Evolutionary conservation across 2,888 invertebrate species (phyloP), one percentile per base, ranked within the genome.

Genomic region (Patella ulyssiponensis): DNA sequence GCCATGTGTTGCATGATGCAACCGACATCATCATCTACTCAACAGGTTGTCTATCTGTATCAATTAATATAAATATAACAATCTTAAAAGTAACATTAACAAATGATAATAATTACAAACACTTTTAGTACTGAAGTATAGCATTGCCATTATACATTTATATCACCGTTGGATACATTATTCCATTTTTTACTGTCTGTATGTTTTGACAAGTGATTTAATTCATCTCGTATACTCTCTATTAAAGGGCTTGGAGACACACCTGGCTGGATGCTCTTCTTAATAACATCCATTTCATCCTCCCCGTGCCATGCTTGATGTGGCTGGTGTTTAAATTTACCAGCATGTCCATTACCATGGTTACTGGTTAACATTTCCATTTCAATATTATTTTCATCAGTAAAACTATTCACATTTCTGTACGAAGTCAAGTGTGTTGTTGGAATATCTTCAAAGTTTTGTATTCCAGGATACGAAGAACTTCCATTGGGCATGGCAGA

Each of bases 201-300:
- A 11, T 20, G 3, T 33, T 58, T 56, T 9, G 77, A 74, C 14
- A 74, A 58, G 71, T 74, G 71, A 53, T 79, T 77, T 56, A 82
- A 71, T 69, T 82, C 82, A 69, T 81, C 74, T 44, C 81, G 70
- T 9, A 82, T 80, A 54, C 80, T 77, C 14, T 76, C 75, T 15
- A 82, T 78, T 14, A 80, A 77, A 12, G 77, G 76, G 12, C 71
- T 76, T 14, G 82, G 79, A 3, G 79, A 71, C 17, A 71, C 70
- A 12, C 77, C 80, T 44, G 77, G 27, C 20, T 79, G 71, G 54
- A 81, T 73, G 33, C 70, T 76, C 23, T 69, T 75, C 51, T 79
- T 73, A 12, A 82, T 72, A 53, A 82, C 71, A 54, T 82, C 82
- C 15, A 81, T 75, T 52, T 80, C 81, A 74, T 82, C 82, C 20